Evolutionary conservation across 2,888 invertebrate species (phyloP), one percentile per base, ranked within the genome.

Genomic region (Halictus quadricinctus): DNA sequence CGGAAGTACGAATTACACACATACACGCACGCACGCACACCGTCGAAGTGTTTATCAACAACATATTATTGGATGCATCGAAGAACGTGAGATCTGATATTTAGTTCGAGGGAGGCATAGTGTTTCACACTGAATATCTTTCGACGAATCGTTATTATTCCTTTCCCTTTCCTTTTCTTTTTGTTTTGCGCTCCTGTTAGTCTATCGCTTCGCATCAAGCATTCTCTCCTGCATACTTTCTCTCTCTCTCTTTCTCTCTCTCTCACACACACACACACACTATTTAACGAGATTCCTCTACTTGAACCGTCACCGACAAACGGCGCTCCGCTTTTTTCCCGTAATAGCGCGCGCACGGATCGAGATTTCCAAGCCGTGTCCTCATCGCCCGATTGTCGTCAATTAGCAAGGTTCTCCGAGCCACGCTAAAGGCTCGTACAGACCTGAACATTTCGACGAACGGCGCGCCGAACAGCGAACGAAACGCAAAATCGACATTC

Each of bases 31-130:
- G 36, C 36, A 36, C 36, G 36, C 36, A 82, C 79, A 84, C 43
- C 50, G 81, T 77, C 74, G 84, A 79, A 54, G 76, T 81, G 73
- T 87, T 69, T 80, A 82, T 81, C 76, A 80, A 87, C 79, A 87
- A 81, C 66, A 81, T 80, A 89, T 89, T 89, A 87, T 89, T 89
- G 46, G 82, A 85, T 85, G 81, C 72, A 82, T 85, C 81, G 87
- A 87, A 89, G 83, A 89, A 88, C 60, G 75, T 88, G 78, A 89
- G 77, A 83, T 89, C 66, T 78, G 83, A 89, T 87, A 36, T 36
- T 36, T 36, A 85, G 72, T 81, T 74, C 72, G 74, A 80, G 80
- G 83, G 87, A 84, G 79, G 76, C 75, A 83, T 85, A 82, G 66
- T 76, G 74, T 77, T 81, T 84, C 72, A 72, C 79, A 58, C 73